These are phyloP conservation scores for Lates calcarifer DNA, from an alignment of 2,113 vertebrate genomes.

Conservation along the genomic window DNA sequence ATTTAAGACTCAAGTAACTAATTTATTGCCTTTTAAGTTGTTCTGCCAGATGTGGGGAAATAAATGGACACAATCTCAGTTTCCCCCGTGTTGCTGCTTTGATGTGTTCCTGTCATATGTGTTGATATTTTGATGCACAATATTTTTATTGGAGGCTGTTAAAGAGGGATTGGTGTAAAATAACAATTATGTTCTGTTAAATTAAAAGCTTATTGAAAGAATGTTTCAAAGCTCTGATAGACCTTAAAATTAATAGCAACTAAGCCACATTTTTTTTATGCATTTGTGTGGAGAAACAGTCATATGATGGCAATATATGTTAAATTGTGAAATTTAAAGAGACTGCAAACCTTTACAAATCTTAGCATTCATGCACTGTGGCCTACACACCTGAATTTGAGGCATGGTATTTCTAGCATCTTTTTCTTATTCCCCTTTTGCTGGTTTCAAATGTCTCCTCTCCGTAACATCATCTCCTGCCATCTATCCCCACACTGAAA, in stretches of 20 bases:
- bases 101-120: constrained; percentile 33
- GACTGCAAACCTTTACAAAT: not conserved
- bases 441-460: not conserved
- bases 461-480: no score
- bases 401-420: not conserved
- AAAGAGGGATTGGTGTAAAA: constrained; percentile 20
- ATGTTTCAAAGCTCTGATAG: constrained; percentile 17
- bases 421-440: not conserved
- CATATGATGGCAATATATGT: not conserved
- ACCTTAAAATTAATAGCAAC: not conserved
- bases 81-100: constrained; percentile 41
- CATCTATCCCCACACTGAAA: not conserved
- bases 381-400: not conserved
- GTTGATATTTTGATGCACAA: constrained; percentile 42
- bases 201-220: constrained; percentile 52
- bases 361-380: not conserved
- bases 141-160: constrained; percentile 49
- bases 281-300: not conserved
- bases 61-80: constrained; percentile 3
- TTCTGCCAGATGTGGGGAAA: constrained; percentile 22
- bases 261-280: constrained; percentile 1
- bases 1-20: constrained; percentile 51
- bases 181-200: constrained; percentile 41
- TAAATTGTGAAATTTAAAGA: not conserved
- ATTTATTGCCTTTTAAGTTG: constrained; percentile 70